These are phyloP conservation scores for Anthrax anthrax DNA, from an alignment of 2,888 invertebrate genomes.

Conservation along the genomic window DNA sequence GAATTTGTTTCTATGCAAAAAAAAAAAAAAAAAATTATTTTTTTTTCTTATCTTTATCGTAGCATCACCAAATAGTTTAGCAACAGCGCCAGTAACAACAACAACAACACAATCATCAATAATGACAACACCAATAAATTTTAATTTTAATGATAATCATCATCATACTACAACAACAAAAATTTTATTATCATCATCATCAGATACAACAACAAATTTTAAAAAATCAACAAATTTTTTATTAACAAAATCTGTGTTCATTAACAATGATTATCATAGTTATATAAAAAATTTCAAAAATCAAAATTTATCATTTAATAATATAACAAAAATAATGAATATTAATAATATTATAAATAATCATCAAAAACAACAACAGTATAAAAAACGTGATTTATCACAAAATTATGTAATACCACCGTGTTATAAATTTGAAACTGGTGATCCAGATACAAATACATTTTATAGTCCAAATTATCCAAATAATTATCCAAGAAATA, in stretches of 20 bases:
- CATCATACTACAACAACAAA: no score
- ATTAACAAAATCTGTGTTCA: no score
- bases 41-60: slow-evolving; percentile 4
- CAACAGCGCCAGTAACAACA: slow-evolving; percentile 13
- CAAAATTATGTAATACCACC: slow-evolving; percentile 18
- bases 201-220: not conserved
- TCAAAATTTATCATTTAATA: not conserved
- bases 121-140: slow-evolving; percentile 2
- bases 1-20: no score
- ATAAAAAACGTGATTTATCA: slow-evolving; percentile 16
- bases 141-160: not conserved
- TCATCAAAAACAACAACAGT: slow-evolving; percentile 3
- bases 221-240: no score
- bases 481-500: slow-evolving; percentile 47
- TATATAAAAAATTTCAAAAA: no score
- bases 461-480: slow-evolving; percentile 60
- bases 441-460: slow-evolving; percentile 42
- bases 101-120: not conserved
- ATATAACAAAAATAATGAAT: not conserved
- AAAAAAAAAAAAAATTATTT: not conserved
- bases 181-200: no score
- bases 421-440: slow-evolving; percentile 45
- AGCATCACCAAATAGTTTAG: slow-evolving; percentile 23
- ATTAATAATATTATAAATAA: not conserved
- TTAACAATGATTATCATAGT: no score